A percentile compares a stretch with the other conserved stretches of the same genome.
Evolutionary conservation across 1,140 invertebrate species (phyloP).

Genomic region (Leptopilina boulardi): DNA sequence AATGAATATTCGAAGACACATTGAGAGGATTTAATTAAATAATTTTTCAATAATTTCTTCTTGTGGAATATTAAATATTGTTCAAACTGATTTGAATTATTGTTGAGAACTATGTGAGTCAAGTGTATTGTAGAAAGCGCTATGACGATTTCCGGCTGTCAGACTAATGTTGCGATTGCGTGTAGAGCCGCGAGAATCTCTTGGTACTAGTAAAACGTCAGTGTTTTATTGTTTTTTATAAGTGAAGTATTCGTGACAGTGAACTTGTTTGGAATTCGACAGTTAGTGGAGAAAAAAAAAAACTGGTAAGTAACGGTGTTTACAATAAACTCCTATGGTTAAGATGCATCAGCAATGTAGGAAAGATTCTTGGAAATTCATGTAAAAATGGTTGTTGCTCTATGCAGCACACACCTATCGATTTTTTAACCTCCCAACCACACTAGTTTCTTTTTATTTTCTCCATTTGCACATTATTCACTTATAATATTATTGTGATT

Average conservation of each 20-base stretch:
- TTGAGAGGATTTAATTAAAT: background rate
- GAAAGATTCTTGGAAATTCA: conserved; percentile 41
- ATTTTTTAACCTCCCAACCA: conserved; percentile 49
- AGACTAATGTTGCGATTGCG: conserved; percentile 36
- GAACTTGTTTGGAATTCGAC: conserved; percentile 12
- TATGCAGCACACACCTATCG: conserved; percentile 55
- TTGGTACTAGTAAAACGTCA: conserved; percentile 25
- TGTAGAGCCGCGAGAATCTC: conserved; percentile 43
- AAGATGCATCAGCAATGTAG: background rate
- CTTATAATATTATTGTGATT: no score
- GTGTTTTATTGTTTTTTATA: conserved; percentile 12
- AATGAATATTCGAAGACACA: background rate
- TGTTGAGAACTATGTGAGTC: background rate
- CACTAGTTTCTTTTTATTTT: conserved; percentile 4
- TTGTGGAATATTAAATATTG: background rate
- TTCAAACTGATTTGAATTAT: background rate
- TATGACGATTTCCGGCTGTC: conserved; percentile 48
- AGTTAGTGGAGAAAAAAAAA: conserved; percentile 10
- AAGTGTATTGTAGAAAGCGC: background rate
- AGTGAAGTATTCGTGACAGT: conserved; percentile 29
- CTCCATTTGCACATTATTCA: background rate
- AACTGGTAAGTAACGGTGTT: conserved; percentile 37
- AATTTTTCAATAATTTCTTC: background rate
- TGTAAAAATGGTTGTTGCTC: conserved; percentile 49
- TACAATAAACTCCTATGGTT: background rate